Evolutionary conservation across 2,113 vertebrate genomes (phyloP), one percentile per base, ranked within the genome.

Genomic region (Anarhynchus alexandrinus): DNA sequence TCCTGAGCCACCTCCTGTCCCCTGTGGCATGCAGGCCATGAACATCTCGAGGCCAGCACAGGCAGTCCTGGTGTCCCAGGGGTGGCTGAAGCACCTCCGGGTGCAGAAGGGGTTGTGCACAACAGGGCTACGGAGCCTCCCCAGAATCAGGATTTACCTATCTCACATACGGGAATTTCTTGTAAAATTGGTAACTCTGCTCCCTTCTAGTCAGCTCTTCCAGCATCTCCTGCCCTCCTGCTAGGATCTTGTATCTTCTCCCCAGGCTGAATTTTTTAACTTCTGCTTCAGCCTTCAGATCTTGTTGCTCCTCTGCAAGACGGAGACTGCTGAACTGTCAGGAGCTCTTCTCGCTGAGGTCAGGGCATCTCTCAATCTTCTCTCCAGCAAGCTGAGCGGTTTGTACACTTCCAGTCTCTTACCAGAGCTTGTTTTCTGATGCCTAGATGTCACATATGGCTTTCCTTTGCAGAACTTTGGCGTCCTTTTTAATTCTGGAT

Each of bases 281-380:
- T 70, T 70, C 71, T 90, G 30, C 74, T 90, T 80, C 80, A 93
- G 66, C 36, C 55, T 93, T 95, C 71, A 83, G 82, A 65, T 88
- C 62, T 59, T 45, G 43, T 43, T 82, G 84, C 30, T 85, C 38
- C 23, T 93, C 54, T 90, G 73, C 0, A 10, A 91, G 82, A 72
- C 0, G 0, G 66, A 92, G 66, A 65, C 66, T 43, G 45, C 25
- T 82, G 74, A 88, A 79, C 71, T 71, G 74, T 55, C 88, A 86
- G 69, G 20, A 90, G 27, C 71, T 77, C 66, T 90, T 86, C 82
- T 81, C 4, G 0, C 18, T 3, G 20, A 77, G 51, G 69, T 16
- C 43, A 6, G 76, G 71, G 62, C 59, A 47, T 30, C n/a, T 90
- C 55, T 83, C 85, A 76, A 3, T 73, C 82, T 90, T 83, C 58